These are phyloP conservation scores for Brachionus koreanus DNA, from an alignment of 1,140 invertebrate genomes.

Conservation along the genomic window DNA sequence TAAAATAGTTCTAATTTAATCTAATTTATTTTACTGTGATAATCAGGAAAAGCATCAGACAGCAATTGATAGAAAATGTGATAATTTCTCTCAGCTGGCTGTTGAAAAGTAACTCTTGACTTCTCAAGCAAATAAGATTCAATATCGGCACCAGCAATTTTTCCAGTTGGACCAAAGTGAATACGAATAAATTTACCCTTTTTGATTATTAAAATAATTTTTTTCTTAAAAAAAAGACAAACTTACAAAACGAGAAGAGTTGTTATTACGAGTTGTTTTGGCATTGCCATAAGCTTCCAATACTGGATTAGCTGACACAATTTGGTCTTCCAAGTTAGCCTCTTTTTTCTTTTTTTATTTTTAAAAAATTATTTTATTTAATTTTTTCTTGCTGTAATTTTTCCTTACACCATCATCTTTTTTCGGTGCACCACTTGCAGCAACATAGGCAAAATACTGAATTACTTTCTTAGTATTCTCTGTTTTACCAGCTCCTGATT, in stretches of 20 bases:
- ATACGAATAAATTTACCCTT: constrained; percentile 96
- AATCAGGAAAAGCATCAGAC: too few relatives aligned
- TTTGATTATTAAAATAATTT: too few relatives aligned
- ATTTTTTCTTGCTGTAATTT: constrained; percentile 46
- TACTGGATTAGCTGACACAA: too few relatives aligned
- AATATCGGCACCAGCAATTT: too few relatives aligned
- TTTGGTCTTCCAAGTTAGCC: too few relatives aligned
- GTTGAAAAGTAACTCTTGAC: constrained; percentile 99
- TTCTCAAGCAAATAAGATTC: too few relatives aligned
- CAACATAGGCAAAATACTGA: constrained; percentile 66
- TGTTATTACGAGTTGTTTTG: too few relatives aligned
- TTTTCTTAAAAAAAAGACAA: background rate
- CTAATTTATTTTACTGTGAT: constrained; percentile 68
- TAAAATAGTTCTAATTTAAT: too few relatives aligned
- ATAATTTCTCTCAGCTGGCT: constrained; percentile 91
- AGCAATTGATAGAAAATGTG: too few relatives aligned
- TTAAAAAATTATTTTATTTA: background rate
- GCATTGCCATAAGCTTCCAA: too few relatives aligned
- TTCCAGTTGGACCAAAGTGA: constrained; percentile 97
- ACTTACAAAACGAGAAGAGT: constrained; percentile 68
- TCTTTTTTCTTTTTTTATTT: constrained; percentile 31
- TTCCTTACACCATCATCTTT: constrained; percentile 43
- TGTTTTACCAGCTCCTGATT: too few relatives aligned
- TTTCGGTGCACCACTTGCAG: constrained; percentile 47
- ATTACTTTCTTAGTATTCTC: too few relatives aligned